Conservation (phyloP, 2,888 invertebrate genomes). For the Petrolisthes cinctipes region DNA sequence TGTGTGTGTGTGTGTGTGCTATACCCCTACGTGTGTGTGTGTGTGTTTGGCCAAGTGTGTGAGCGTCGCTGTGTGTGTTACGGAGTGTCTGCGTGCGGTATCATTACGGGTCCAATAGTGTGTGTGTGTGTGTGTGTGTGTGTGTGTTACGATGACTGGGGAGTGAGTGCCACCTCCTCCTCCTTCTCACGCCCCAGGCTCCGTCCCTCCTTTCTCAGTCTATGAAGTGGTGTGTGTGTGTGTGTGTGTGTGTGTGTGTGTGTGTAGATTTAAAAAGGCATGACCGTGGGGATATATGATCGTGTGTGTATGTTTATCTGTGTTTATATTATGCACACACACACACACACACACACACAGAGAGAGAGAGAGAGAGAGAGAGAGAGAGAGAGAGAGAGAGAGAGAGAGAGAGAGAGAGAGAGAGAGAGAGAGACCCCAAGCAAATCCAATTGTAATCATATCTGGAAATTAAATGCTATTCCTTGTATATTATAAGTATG, state of each 20-base stretch:
- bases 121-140: not conserved
- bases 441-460: not conserved
- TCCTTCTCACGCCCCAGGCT: no score
- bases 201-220: not conserved
- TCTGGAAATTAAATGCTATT: not conserved
- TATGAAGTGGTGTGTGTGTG: not conserved
- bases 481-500: not conserved
- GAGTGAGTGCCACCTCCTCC: not conserved
- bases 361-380: slow-evolving; percentile 10
- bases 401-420: slow-evolving; percentile 14
- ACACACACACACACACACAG: slow-evolving; percentile 21
- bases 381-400: slow-evolving; percentile 23
- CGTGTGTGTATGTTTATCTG: not conserved
- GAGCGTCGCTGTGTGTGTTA: not conserved
- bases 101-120: not conserved
- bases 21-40: not conserved
- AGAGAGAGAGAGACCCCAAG: not conserved
- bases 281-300: not conserved
- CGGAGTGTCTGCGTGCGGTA: no score
- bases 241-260: not conserved
- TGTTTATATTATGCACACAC: not conserved
- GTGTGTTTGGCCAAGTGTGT: not conserved
- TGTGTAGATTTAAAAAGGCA: not conserved
- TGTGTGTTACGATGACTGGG: not conserved
- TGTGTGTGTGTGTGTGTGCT: not conserved